A percentile compares a stretch with the other conserved stretches of the same genome.
These are phyloP conservation scores for Drosophila bifasciata DNA, from an alignment of 1,140 invertebrate species.

Conservation along the genomic window DNA sequence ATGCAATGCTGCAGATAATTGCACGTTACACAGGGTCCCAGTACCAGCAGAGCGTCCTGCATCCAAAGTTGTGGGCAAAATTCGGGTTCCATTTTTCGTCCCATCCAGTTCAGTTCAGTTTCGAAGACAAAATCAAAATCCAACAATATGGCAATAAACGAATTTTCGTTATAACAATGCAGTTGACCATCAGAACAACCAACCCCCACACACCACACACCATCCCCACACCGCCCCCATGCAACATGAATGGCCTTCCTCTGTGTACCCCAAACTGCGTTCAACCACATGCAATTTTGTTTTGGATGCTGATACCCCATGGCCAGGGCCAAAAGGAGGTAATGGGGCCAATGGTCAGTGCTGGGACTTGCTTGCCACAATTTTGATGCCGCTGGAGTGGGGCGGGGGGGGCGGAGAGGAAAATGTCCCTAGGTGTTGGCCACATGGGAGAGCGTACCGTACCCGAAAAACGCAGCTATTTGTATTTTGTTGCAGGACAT, in stretches of 20 bases:
- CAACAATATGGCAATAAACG: conserved; percentile 71
- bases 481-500: conserved; percentile 72
- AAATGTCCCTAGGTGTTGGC: conserved; percentile 52
- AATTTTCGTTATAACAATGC: conserved; percentile 65
- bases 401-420: neutral
- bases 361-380: too few species aligned
- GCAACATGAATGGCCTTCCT: neutral
- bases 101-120: too few species aligned
- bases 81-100: conserved; percentile 24
- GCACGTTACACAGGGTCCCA: neutral
- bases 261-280: conserved; percentile 45
- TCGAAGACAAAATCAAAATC: conserved; percentile 61
- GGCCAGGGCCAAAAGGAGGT: neutral
- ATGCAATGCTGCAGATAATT: conserved; percentile 8
- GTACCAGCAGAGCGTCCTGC: neutral
- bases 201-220: neutral
- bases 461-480: conserved; percentile 46
- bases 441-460: conserved; percentile 30
- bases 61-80: neutral
- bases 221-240: neutral
- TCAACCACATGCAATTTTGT: conserved; percentile 70
- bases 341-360: conserved; percentile 3
- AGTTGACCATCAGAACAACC: conserved; percentile 4
- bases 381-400: neutral
- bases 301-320: conserved; percentile 19